A percentile compares a stretch with the other conserved stretches of the same genome.
Conservation (phyloP, 1,140 invertebrate species). For the Notospermus geniculatus region DNA sequence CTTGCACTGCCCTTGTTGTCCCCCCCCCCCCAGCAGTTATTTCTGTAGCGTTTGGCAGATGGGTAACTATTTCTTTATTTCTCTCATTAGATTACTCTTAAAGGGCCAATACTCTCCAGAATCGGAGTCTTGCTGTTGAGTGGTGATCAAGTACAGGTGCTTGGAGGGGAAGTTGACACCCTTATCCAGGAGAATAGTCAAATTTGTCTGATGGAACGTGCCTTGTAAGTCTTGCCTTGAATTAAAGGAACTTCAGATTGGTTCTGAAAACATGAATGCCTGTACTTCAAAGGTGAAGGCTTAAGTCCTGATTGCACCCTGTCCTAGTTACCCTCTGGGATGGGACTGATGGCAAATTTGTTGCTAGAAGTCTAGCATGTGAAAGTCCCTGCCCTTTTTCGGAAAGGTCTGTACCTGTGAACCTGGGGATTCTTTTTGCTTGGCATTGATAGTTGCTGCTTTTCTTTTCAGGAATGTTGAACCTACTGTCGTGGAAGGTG, state of each 20-base stretch:
- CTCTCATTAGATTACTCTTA: constrained; percentile 58
- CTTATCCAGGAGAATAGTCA: constrained; percentile 62
- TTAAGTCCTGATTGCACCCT: too few species aligned
- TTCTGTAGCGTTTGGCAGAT: neutral
- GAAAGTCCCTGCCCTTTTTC: too few species aligned
- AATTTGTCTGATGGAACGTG: constrained; percentile 64
- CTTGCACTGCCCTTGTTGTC: constrained; percentile 3
- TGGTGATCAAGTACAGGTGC: constrained; percentile 62
- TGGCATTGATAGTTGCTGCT: neutral
- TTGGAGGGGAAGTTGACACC: constrained; percentile 74
- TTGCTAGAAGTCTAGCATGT: too few species aligned
- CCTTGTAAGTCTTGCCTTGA: constrained; percentile 57
- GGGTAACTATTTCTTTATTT: constrained; percentile 6
- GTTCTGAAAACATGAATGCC: too few species aligned
- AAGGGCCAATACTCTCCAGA: constrained; percentile 69
- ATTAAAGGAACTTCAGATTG: too few species aligned
- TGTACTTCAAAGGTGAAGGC: too few species aligned
- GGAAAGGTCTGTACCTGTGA: too few species aligned
- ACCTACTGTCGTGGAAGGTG: neutral
- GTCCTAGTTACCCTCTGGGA: too few species aligned
- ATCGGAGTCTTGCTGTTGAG: constrained; percentile 70
- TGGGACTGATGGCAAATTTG: too few species aligned
- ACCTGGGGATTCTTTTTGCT: too few species aligned
- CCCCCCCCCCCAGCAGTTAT: constrained; percentile 4
- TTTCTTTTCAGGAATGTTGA: neutral